Conservation (phyloP, 2,113 vertebrate genomes). For the Eulacestoma nigropectus region DNA sequence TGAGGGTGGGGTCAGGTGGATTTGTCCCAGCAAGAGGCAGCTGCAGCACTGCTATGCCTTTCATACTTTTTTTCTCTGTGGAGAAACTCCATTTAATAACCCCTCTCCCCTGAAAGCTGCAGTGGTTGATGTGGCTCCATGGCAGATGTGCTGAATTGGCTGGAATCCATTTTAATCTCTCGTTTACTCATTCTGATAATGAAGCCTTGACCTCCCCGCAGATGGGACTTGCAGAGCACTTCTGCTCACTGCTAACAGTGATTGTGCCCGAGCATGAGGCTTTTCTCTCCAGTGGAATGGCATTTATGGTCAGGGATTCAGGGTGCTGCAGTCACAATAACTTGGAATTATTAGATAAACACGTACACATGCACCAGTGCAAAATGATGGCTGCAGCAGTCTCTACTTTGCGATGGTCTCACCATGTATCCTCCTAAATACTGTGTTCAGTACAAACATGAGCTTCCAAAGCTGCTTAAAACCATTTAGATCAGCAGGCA, state of each 20-base stretch:
- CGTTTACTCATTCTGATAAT: not conserved
- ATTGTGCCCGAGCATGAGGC: not conserved
- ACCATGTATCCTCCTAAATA: not conserved
- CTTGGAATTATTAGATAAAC: not conserved
- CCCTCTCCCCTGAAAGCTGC: not conserved
- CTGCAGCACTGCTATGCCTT: not conserved
- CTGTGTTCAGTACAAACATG: fast-evolving
- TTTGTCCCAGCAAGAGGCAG: not conserved
- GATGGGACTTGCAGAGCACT: not conserved
- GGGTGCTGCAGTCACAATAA: not conserved
- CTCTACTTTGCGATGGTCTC: not conserved
- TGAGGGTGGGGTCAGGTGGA: not conserved
- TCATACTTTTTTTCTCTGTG: not conserved
- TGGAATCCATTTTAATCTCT: slow-evolving; percentile 38
- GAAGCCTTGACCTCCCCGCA: slow-evolving; percentile 24
- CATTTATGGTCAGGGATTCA: not conserved
- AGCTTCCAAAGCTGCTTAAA: not conserved
- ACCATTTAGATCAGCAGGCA: not conserved
- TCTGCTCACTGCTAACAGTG: not conserved
- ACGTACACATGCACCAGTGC: not conserved
- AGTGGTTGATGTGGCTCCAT: not conserved
- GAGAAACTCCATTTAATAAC: not conserved
- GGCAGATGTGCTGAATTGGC: slow-evolving; percentile 39
- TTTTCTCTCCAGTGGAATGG: not conserved
- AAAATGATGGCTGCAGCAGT: not conserved